phyloP scores from a whole-genome alignment of 2,113 vertebrate genomes.

The Vireo altiloquus region DNA sequence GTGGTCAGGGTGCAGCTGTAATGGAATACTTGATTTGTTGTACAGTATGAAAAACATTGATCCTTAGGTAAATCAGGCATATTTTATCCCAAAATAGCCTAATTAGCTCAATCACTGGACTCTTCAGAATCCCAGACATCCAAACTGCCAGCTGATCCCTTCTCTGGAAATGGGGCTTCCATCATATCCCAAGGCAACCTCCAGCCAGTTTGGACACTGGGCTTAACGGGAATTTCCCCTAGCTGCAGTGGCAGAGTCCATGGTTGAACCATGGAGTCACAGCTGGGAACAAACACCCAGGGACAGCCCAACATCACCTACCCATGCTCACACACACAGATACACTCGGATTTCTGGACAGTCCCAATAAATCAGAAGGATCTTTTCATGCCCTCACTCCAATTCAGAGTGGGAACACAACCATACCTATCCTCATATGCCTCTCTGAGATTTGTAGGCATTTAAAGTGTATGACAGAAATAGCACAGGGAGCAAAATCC shows the following conservation, averaged over 20 bases:
- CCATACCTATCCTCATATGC: not conserved
- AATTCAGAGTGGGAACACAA: not conserved
- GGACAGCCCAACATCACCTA: not conserved
- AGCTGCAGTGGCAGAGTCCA: not conserved
- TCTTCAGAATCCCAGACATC: not conserved
- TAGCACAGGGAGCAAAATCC: not conserved
- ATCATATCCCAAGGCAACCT: not conserved
- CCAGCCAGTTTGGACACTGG: not conserved
- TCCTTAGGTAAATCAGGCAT: not conserved
- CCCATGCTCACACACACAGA: not conserved
- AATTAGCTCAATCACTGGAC: not conserved
- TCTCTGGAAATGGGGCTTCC: not conserved
- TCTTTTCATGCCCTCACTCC: not conserved
- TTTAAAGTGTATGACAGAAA: not conserved
- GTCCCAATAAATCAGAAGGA: not conserved
- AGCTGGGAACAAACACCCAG: not conserved
- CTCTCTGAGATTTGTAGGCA: not conserved
- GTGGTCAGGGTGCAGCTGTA: not conserved
- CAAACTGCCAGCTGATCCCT: not conserved
- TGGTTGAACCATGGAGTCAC: not conserved
- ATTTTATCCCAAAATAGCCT: not conserved
- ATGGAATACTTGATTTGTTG: not conserved
- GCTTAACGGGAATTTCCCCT: not conserved
- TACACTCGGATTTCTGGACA: not conserved
- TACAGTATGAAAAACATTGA: not conserved